These are phyloP conservation scores for Sebastes miniatus DNA, from an alignment of 2,797 vertebrate genomes.

Conservation along the genomic window DNA sequence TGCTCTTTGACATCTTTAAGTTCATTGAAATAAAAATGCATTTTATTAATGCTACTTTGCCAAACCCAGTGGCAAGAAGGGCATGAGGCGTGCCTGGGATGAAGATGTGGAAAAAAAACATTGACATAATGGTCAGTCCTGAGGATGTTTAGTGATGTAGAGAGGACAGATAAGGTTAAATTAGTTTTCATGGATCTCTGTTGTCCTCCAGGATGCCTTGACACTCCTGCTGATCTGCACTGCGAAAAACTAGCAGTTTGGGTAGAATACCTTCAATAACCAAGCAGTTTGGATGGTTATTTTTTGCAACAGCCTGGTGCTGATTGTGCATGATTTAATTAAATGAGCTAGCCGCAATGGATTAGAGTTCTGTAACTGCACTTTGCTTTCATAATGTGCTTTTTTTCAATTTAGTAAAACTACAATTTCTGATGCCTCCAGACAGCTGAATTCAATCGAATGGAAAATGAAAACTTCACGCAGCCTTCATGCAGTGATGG, in stretches of 20 bases:
- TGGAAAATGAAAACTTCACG: not conserved
- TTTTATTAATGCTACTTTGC: not conserved
- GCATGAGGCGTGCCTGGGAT: not conserved
- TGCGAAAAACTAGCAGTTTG: not conserved
- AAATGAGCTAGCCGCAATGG: not conserved
- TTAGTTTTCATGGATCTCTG: slow-evolving; percentile 27
- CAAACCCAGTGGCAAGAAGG: not conserved
- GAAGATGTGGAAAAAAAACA: slow-evolving; percentile 8
- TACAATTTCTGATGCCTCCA: not conserved
- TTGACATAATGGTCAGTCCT: slow-evolving; percentile 9
- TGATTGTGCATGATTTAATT: not conserved
- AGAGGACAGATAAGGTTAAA: slow-evolving; percentile 25
- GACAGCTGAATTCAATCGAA: not conserved
- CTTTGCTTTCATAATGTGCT: not conserved
- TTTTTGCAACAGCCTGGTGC: not conserved
- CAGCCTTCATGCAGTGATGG: not conserved
- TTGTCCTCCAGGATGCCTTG: slow-evolving; percentile 2
- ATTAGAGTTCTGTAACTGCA: not conserved
- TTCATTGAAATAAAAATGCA: not conserved
- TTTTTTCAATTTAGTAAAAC: not conserved
- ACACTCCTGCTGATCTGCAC: not conserved
- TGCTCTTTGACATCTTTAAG: not conserved
- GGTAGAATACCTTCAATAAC: not conserved
- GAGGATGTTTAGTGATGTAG: slow-evolving; percentile 14
- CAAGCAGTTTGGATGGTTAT: not conserved